Base-by-base conservation (phyloP, 2,797 vertebrate species). In the Clarias laeviceps region DNA sequence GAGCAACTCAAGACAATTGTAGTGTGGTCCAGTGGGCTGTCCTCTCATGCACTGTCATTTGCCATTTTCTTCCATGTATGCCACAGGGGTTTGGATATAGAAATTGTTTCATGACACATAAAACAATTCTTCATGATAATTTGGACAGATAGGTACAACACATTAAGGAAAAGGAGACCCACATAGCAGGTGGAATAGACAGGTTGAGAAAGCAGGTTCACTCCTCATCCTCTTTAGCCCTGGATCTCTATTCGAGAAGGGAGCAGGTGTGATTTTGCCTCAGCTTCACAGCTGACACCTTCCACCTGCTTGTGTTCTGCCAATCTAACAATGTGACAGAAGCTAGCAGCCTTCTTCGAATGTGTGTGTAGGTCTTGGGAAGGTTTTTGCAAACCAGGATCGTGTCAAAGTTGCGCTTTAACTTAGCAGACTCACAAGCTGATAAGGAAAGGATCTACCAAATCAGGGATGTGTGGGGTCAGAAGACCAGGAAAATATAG, bases 391-490 rank as follows among this genome's bases (percentile, higher is more conserved):
- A 78, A 80, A 84, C 64, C 50, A 82, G 80, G 69, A 87, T 70
- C 56, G 73, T 85, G 73, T 87, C 87, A 87, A 83, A 85, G 82
- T 86, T 87, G 76, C 66, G 29, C 84, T 86, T 85, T 56, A 77
- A 84, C 78, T 88, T 87, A 87, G 81, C 61, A 62, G 65, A 82
- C 73, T 34, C 82, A 85, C 74, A 82, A 83, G 29, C 79, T 76
- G 82, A 89, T 83, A 56, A 82, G 62, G 68, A 88, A 76, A 82
- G 80, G 79, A 70, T 77, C 78, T 72, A 76, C 40, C 59, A 61
- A 24, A 78, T 7, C 0, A 59, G 72, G 62, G 56, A 17, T 12
- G 12, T 20, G 76, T 37, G 79, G 64, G 80, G 29, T 70, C 70
- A 82, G 20, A 89, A 76, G 74, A 69, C 18, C 24, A 37, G 24